Evolutionary conservation across 2,113 vertebrate species (phyloP).

Genomic region (Heterocephalus glaber): DNA sequence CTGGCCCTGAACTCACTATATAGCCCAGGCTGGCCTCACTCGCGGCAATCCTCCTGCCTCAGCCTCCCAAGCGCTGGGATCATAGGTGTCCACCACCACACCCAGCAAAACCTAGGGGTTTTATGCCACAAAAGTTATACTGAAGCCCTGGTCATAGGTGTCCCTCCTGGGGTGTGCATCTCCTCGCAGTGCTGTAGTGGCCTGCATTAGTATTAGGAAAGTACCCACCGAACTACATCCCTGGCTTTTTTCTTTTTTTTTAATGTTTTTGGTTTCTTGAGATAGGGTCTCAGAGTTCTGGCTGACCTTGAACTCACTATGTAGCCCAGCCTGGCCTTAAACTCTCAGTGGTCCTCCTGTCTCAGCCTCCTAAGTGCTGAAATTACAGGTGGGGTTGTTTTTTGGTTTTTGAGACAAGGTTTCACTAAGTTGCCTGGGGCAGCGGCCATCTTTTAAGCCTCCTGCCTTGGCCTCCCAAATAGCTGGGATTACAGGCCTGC

Average conservation of each 20-base stretch:
- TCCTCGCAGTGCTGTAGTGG: no score
- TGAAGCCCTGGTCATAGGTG: no score
- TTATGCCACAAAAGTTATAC: no score
- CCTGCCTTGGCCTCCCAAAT: not conserved
- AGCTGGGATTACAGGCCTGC: not conserved
- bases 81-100: no score
- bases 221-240: not conserved
- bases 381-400: not conserved
- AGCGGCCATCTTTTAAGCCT: not conserved
- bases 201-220: not conserved
- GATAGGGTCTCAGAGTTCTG: not conserved
- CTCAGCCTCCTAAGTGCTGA: not conserved
- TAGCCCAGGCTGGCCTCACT: no score
- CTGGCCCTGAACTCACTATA: no score
- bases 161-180: no score
- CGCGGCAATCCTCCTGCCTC: no score
- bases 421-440: not conserved
- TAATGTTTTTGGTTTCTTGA: not conserved
- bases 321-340: not conserved
- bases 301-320: not conserved
- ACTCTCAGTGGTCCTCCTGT: not conserved
- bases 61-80: no score
- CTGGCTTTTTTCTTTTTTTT: not conserved
- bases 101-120: no score
- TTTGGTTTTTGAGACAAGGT: not conserved